Evolutionary conservation across 2,113 vertebrate species (phyloP).

Genomic region (Trinectes maculatus): DNA sequence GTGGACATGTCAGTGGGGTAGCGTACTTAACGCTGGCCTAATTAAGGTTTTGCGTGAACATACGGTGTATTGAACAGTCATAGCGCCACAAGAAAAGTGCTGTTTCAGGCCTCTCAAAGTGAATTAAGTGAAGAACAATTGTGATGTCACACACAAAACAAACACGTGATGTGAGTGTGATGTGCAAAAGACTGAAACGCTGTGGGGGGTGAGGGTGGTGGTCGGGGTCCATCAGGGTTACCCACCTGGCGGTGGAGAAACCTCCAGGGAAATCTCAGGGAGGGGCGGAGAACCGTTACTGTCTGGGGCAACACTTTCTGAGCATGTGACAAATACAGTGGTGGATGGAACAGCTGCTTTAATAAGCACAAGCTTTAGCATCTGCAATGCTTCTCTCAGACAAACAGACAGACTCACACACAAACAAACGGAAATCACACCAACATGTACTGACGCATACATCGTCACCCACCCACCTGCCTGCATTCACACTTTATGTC

Average conservation of each 20-base stretch:
- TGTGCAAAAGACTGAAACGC: conserved; percentile 49
- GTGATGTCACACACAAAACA: conserved; percentile 67
- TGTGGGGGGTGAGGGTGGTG: neutral
- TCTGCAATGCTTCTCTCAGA: conserved; percentile 45
- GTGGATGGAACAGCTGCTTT: conserved; percentile 75
- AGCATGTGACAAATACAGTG: conserved; percentile 82
- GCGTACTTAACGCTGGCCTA: conserved; percentile 14
- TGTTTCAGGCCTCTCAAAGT: conserved; percentile 56
- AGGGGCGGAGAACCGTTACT: conserved; percentile 69
- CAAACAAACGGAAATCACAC: conserved; percentile 18
- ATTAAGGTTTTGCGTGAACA: conserved; percentile 18
- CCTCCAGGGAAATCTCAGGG: conserved; percentile 80
- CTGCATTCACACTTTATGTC: conserved; percentile 23
- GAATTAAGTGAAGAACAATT: conserved; percentile 42
- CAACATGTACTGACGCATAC: conserved; percentile 5
- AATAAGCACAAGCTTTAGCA: conserved; percentile 73
- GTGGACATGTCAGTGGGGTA: conserved; percentile 19
- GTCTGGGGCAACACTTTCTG: conserved; percentile 81
- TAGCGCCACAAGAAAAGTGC: conserved; percentile 53
- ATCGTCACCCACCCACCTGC: conserved; percentile 46
- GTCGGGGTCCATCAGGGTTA: conserved; percentile 46
- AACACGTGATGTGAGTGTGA: conserved; percentile 73
- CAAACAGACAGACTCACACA: conserved; percentile 1
- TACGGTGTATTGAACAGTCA: conserved; percentile 27
- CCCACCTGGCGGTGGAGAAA: conserved; percentile 83